These are phyloP conservation scores for Phengaris arion DNA, from an alignment of 2,888 invertebrate species.

Conservation along the genomic window DNA sequence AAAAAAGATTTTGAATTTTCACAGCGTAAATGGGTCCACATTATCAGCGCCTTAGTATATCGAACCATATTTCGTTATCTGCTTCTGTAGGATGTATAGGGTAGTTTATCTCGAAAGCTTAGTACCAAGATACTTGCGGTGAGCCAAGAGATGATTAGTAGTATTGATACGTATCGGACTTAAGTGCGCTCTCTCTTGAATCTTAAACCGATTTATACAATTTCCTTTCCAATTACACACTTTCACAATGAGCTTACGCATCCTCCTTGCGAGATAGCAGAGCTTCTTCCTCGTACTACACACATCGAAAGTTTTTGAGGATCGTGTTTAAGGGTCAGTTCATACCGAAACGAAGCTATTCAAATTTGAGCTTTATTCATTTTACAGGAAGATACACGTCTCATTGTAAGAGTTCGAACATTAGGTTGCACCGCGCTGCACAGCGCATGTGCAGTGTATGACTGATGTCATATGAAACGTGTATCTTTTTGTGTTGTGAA, in stretches of 20 bases:
- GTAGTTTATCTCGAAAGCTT: not conserved
- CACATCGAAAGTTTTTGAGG: no score
- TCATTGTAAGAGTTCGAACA: no score
- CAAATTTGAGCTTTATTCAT: no score
- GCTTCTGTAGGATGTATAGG: conserved; percentile 1
- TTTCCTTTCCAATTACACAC: conserved; percentile 23
- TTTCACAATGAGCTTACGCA: conserved; percentile 15
- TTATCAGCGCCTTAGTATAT: not conserved
- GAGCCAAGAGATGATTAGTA: conserved; percentile 17
- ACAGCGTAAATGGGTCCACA: no score
- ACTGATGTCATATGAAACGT: no score
- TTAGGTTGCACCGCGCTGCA: no score
- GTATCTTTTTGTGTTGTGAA: no score
- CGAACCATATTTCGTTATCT: not conserved
- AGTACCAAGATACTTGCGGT: not conserved
- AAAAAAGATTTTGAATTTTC: no score
- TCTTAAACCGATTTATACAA: conserved; percentile 25
- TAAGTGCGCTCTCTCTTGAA: conserved; percentile 26
- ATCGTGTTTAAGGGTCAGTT: no score
- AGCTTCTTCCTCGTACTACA: not conserved
- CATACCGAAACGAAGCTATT: no score
- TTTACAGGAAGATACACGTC: no score
- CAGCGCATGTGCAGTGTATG: no score
- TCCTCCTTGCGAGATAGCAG: not conserved
- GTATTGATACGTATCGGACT: conserved; percentile 26